These are phyloP conservation scores for Colletes latitarsis DNA, from an alignment of 1,140 invertebrate species.

Conservation along the genomic window DNA sequence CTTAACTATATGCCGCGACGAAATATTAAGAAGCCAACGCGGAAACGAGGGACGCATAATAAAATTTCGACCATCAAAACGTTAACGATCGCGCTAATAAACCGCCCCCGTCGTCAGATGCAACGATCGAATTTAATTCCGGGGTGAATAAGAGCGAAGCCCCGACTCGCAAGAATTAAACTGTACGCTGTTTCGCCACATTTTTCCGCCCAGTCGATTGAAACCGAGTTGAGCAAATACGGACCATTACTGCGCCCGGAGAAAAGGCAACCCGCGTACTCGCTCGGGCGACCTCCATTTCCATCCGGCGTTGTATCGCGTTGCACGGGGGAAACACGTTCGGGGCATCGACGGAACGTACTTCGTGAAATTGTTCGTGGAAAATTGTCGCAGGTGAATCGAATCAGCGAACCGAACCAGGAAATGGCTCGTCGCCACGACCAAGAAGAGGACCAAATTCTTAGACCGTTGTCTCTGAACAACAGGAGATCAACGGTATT, in stretches of 20 bases:
- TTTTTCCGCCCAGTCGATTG: constrained; percentile 40
- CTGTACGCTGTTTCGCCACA: constrained; percentile 15
- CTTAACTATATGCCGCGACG: too few species aligned
- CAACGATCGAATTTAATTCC: constrained; percentile 39
- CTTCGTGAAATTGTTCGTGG: constrained; percentile 18
- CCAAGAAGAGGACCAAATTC: background rate
- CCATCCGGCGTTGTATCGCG: constrained; percentile 24
- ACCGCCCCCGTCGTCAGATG: background rate
- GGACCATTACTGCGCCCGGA: constrained; percentile 24
- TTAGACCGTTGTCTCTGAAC: too few species aligned
- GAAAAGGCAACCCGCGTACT: constrained; percentile 15
- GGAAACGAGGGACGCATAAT: background rate
- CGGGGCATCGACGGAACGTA: constrained; percentile 10
- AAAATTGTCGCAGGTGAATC: constrained; percentile 14
- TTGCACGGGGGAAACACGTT: constrained; percentile 32
- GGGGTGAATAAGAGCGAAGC: background rate
- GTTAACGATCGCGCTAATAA: background rate
- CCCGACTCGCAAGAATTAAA: constrained; percentile 31
- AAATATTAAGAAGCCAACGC: background rate
- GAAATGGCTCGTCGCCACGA: constrained; percentile 4
- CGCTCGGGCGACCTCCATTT: constrained; percentile 35
- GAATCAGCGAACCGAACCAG: constrained; percentile 19
- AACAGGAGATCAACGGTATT: too few species aligned
- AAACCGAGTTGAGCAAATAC: constrained; percentile 42
- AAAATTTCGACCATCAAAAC: background rate